phyloP scores from a whole-genome alignment of 2,797 vertebrate species.

The Furcifer pardalis region DNA sequence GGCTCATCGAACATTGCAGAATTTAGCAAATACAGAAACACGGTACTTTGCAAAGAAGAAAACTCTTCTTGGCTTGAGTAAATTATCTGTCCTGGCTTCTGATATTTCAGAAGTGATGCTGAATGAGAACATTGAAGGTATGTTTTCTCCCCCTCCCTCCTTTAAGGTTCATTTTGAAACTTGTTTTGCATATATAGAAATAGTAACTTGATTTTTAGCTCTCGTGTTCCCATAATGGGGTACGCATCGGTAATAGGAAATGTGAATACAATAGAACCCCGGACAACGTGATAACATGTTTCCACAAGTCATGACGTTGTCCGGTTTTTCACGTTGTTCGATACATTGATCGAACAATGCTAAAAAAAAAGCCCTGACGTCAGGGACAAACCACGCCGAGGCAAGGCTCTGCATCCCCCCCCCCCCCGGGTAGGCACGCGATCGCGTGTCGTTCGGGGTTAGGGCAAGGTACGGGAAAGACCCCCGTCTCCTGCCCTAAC shows the following conservation, averaged over 20 bases:
- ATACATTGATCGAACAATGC: too few relatives aligned
- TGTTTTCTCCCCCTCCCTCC: not conserved
- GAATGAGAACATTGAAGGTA: conserved; percentile 88
- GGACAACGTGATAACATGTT: too few relatives aligned
- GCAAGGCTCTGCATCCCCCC: too few relatives aligned
- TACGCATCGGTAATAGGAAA: not conserved
- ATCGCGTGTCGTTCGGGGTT: too few relatives aligned
- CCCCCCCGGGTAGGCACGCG: too few relatives aligned
- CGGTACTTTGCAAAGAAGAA: conserved; percentile 95
- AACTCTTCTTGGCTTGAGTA: conserved; percentile 95
- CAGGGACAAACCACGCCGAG: too few relatives aligned
- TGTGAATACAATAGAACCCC: too few relatives aligned
- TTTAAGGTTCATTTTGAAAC: not conserved
- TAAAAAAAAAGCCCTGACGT: too few relatives aligned
- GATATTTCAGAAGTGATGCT: conserved; percentile 82
- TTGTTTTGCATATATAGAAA: not conserved
- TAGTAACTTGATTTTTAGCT: not conserved
- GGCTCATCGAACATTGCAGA: conserved; percentile 89
- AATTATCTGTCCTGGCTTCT: conserved; percentile 88
- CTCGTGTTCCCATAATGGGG: not conserved
- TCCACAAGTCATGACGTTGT: too few relatives aligned
- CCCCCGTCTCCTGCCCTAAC: too few relatives aligned
- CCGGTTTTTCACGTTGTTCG: too few relatives aligned
- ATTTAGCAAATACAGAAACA: conserved; percentile 87
- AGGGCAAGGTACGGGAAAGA: too few relatives aligned